These are phyloP conservation scores for Drosophila greeni DNA, from an alignment of 2,888 invertebrate genomes.

Conservation along the genomic window DNA sequence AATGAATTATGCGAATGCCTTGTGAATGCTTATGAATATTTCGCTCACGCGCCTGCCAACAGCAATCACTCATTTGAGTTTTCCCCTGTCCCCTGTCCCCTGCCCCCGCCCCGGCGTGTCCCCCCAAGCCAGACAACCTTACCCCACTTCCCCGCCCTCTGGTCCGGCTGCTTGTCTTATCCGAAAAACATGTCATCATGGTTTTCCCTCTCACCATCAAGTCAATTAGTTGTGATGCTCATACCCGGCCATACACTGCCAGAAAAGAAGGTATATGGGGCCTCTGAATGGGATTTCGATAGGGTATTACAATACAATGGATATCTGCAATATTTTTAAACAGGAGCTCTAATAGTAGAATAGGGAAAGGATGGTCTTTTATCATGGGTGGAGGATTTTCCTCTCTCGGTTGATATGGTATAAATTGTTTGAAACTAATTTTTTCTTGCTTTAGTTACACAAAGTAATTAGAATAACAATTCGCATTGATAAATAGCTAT, in stretches of 20 bases:
- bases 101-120: not conserved
- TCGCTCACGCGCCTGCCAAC: slow-evolving; percentile 65
- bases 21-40: slow-evolving; percentile 64
- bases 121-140: slow-evolving; percentile 27
- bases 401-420: no score
- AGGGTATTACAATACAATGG: not conserved
- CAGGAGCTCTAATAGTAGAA: no score
- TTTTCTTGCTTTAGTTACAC: no score
- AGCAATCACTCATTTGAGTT: slow-evolving; percentile 68
- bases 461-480: no score
- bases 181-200: slow-evolving; percentile 64
- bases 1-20: slow-evolving; percentile 54
- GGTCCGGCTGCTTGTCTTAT: slow-evolving; percentile 27
- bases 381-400: no score
- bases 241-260: slow-evolving; percentile 18
- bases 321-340: not conserved
- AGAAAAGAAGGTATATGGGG: not conserved
- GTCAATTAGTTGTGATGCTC: slow-evolving; percentile 69
- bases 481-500: not conserved
- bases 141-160: slow-evolving; percentile 10
- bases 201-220: slow-evolving; percentile 52
- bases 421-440: no score
- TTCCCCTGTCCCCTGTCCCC: slow-evolving; percentile 30
- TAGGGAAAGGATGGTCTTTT: no score
- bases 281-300: not conserved